phyloP scores from a whole-genome alignment of 2,797 vertebrate genomes.

The Parauchenoglanis punctatus region DNA sequence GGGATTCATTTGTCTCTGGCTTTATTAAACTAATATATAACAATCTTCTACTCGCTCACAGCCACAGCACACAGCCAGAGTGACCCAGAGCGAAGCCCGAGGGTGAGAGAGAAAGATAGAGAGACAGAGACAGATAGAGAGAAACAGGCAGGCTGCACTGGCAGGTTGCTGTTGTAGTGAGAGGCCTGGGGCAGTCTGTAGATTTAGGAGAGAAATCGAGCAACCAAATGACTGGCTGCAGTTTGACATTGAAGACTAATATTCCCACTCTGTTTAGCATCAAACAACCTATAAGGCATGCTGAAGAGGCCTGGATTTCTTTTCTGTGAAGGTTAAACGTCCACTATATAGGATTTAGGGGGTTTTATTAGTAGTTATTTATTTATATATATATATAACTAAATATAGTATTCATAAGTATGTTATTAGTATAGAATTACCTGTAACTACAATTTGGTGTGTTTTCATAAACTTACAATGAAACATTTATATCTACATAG shows the following conservation, averaged over 20 bases:
- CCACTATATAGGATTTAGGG: too few species aligned
- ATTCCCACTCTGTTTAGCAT: not conserved
- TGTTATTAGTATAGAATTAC: too few species aligned
- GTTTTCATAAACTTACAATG: too few species aligned
- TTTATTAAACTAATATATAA: slow-evolving; percentile 82
- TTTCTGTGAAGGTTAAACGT: not conserved
- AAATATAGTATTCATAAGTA: too few species aligned
- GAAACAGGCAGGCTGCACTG: slow-evolving; percentile 1
- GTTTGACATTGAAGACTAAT: slow-evolving; percentile 11
- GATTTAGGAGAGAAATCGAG: slow-evolving; percentile 12
- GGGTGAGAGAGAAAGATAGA: slow-evolving; percentile 20
- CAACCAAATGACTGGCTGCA: slow-evolving; percentile 1
- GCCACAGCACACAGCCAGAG: slow-evolving; percentile 45
- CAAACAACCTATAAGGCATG: slow-evolving; percentile 9
- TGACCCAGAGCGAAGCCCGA: slow-evolving; percentile 32
- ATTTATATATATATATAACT: too few species aligned
- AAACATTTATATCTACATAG: too few species aligned
- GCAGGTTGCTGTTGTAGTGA: slow-evolving; percentile 25
- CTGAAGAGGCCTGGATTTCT: not conserved
- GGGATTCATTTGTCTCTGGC: slow-evolving; percentile 76
- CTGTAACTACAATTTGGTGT: too few species aligned
- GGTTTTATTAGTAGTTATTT: too few species aligned
- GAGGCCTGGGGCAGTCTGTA: slow-evolving; percentile 35
- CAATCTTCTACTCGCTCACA: slow-evolving; percentile 68
- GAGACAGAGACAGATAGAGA: slow-evolving; percentile 15